Percentiles rank a stretch among this genome's conserved stretches.
phyloP scores from a whole-genome alignment of 2,797 vertebrate genomes.

The Macropus fuliginosus region DNA sequence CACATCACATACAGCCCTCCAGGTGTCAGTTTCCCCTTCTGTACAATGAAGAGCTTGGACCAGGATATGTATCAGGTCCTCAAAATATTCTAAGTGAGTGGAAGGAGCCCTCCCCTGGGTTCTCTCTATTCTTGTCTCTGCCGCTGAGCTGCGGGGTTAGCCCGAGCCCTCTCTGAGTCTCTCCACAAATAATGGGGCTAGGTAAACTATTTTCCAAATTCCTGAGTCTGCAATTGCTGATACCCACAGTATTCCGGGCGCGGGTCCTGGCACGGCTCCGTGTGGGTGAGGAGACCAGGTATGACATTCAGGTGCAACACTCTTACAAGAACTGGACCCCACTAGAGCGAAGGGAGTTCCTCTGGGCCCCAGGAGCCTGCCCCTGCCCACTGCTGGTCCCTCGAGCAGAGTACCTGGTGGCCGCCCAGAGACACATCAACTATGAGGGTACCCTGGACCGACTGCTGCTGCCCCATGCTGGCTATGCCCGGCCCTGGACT shows the following conservation, averaged over 20 bases:
- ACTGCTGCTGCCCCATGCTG: constrained; percentile 80
- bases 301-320: constrained; percentile 83
- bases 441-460: constrained; percentile 85
- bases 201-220: not conserved
- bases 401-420: constrained; percentile 83
- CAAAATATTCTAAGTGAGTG: not conserved
- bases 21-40: not conserved
- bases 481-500: constrained; percentile 85
- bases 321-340: constrained; percentile 83
- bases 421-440: constrained; percentile 83
- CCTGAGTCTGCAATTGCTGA: not conserved
- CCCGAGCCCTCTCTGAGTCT: not conserved
- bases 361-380: constrained; percentile 85
- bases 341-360: constrained; percentile 81
- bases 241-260: constrained; percentile 83
- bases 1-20: not conserved
- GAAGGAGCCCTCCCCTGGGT: not conserved
- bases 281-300: constrained; percentile 85
- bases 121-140: not conserved
- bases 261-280: constrained; percentile 75
- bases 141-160: not conserved
- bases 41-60: not conserved
- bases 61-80: not conserved
- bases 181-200: not conserved
- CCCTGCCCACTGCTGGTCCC: constrained; percentile 82